A percentile compares a stretch with the other conserved stretches of the same genome.
Conservation (phyloP, 2,888 invertebrate genomes). For the Tachina lurida region DNA sequence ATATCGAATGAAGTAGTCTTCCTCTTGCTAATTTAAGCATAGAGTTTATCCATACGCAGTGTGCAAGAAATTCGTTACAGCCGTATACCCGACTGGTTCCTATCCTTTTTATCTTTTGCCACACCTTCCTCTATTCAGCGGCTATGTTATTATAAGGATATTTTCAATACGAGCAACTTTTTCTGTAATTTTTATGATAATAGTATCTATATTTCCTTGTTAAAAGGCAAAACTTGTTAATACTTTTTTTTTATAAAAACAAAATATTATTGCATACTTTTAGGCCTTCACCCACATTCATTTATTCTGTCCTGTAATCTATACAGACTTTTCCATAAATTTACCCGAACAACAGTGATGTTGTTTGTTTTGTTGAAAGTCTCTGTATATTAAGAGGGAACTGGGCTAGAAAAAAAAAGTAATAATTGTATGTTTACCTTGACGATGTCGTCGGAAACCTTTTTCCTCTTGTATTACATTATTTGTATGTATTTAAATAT, state of each 20-base stretch:
- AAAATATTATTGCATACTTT: conserved; percentile 64
- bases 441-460: conserved; percentile 22
- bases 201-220: conserved; percentile 26
- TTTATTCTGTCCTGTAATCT: conserved; percentile 1
- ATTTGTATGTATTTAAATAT: neutral
- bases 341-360: no score
- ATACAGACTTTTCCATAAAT: conserved; percentile 3
- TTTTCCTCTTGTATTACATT: conserved; percentile 17
- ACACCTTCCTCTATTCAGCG: neutral
- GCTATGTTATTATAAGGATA: neutral
- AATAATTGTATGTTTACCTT: conserved; percentile 32
- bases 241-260: conserved; percentile 12
- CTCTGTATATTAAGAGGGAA: neutral
- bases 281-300: conserved; percentile 69
- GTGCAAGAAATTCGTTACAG: neutral
- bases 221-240: neutral
- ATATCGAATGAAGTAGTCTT: no score
- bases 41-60: neutral
- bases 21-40: neutral
- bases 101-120: neutral
- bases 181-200: conserved; percentile 21
- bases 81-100: neutral
- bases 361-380: conserved; percentile 10
- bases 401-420: neutral
- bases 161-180: neutral